Evolutionary conservation across 2,888 invertebrate species (phyloP), one percentile per base, ranked within the genome.

Genomic region (Lasioglossum villosulum): DNA sequence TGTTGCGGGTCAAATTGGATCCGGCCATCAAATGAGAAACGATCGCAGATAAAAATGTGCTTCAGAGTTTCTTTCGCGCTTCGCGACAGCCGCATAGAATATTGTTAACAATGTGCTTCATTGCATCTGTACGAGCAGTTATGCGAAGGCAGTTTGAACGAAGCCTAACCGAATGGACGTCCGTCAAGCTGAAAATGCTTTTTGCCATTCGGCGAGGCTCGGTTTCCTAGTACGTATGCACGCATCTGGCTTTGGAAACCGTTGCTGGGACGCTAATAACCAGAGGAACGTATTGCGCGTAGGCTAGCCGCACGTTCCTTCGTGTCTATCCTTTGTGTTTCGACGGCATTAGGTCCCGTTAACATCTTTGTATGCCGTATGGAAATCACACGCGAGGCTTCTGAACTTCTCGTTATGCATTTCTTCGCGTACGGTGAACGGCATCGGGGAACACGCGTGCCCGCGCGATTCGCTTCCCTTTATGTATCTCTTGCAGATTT

Each of bases 321-420:
- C 39, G 48, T 79, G 56, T 86, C 84, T 84, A 75, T 88, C 75
- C 81, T 87, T 87, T 84, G 87, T 84, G 86, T 85, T 84, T 84
- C 80, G 81, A 86, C 27, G 76, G 74, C 72, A 27, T 79, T 85
- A 70, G 71, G 73, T 90, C 79, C 90, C 90, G 90, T 90, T 90
- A 90, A 78, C 75, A 80, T 77, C 83, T 86, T 82, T 77, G 85
- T 88, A 87, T 82, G 86, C 79, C 82, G 74, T 77, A 87, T 86
- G 88, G 79, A 84, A 85, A 89, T 89, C 84, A 76, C 83, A 72
- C 83, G 83, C 77, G 71, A 56, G 72, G 59, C 56, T 73, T 42
- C 59, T 45, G 16, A 70, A 42, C 73, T 78, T 72, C 73, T 87
- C 86, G 82, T 78, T 86, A 78, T 80, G 79, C 82, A 82, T 78